These are phyloP conservation scores for Tipula confusa DNA, from an alignment of 2,888 invertebrate genomes.

Conservation along the genomic window DNA sequence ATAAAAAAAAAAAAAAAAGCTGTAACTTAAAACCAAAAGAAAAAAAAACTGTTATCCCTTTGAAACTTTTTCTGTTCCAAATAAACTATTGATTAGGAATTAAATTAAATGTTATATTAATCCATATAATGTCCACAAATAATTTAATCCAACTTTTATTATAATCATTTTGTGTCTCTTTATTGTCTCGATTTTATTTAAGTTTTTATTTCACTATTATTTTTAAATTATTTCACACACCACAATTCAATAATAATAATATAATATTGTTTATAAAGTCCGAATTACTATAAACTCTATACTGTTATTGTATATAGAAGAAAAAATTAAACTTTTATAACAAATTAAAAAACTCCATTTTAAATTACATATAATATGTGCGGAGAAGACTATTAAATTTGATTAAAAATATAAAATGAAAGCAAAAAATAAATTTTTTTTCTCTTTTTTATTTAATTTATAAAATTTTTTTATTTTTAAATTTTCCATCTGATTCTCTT, in stretches of 20 bases:
- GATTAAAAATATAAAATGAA: conserved; percentile 17
- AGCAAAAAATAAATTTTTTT: conserved; percentile 16
- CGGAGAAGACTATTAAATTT: conserved; percentile 13
- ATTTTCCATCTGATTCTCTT: conserved; percentile 28
- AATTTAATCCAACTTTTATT: conserved; percentile 27
- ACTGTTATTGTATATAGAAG: background rate
- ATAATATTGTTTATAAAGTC: background rate
- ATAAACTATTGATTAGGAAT: background rate
- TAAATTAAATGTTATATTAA: conserved; percentile 29
- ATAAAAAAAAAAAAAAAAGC: background rate
- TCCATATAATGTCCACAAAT: conserved; percentile 28
- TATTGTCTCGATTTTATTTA: conserved; percentile 13
- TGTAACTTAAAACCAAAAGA: conserved; percentile 12
- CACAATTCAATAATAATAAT: background rate
- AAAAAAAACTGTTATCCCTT: conserved; percentile 6
- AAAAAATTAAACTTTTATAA: background rate
- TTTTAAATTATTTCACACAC: background rate
- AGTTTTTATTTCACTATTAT: background rate
- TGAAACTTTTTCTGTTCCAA: background rate
- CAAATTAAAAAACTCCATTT: conserved; percentile 27
- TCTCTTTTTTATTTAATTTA: conserved; percentile 3
- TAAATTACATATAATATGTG: background rate
- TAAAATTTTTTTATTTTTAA: background rate
- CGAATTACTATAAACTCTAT: background rate
- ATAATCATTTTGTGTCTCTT: conserved; percentile 28